Base-by-base conservation (phyloP, 2,113 vertebrate genomes). In the Ceyx melanurus region DNA sequence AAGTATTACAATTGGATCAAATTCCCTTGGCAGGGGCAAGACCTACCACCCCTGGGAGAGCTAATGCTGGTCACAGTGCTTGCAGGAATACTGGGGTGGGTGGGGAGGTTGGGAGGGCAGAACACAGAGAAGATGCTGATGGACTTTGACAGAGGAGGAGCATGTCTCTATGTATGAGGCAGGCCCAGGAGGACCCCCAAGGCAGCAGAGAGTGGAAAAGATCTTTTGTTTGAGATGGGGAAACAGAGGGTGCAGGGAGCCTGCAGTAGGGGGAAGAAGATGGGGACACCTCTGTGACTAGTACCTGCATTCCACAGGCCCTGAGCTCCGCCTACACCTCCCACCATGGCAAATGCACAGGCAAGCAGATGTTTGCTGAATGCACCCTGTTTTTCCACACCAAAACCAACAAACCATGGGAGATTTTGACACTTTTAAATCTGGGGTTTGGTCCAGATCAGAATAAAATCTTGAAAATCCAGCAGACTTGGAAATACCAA, bases 401-500 rank as follows among this genome's bases (percentile, higher is more conserved):
- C 77, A 31, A 61, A 76, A 56, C 14, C 28, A 42, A 56, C 1
- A 29, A 57, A 22, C 31, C 0, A 0, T 5, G 51, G 26, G 65
- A 29, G 17, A 23, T 70, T 85, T 72, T 22, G 42, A n/a, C 29
- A 14, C 58, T 88, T 31, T 46, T 25, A 11, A 48, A 20, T 65
- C 45, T 53, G 71, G 58, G 62, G 35, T 46, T 85, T 84, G 62
- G 53, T 60, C 45, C 85, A 79, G 62, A 88, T 68, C 21, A 57
- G 45, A 76, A 31, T 2, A 14, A 89, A 79, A 60, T 71, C 28
- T 62, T 74, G 37, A 54, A 68, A 66, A 83, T 60, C 19, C 18
- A 53, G 15, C 40, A 1, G 0, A 6, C 26, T 61, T 82, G 43
- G 66, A 68, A 89, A 43, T 0, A 0, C 53, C 40, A 29, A 23